Evolutionary conservation across 2,113 vertebrate genomes (phyloP).

Genomic region (Corythornis vintsioides): DNA sequence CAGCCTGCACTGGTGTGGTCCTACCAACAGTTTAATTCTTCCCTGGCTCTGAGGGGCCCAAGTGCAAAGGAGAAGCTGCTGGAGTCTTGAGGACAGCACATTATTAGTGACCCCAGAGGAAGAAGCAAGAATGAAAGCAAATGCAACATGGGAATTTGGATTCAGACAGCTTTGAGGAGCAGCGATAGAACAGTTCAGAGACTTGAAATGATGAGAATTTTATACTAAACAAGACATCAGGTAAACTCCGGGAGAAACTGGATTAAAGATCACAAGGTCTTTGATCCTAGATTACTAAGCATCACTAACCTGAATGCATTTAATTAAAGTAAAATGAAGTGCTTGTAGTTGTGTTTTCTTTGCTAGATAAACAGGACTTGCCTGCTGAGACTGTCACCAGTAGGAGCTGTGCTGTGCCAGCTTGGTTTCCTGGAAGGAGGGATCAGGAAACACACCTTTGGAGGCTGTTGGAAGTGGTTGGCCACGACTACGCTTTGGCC

Average conservation of each 20-base stretch:
- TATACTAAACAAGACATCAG: conserved; percentile 5
- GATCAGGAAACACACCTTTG: background rate
- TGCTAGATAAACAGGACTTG: conserved; percentile 67
- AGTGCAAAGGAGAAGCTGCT: background rate
- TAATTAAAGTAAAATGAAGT: conserved; percentile 61
- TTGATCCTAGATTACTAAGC: conserved; percentile 70
- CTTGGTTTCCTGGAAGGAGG: conserved; percentile 18
- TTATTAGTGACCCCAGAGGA: background rate
- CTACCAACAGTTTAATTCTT: background rate
- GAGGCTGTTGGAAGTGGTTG: background rate
- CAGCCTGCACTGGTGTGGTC: background rate
- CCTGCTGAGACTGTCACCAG: conserved; percentile 38
- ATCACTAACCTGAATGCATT: conserved; percentile 21
- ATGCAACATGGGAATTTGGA: background rate
- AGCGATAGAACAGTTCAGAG: background rate
- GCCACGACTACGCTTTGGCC: background rate
- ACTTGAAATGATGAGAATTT: background rate
- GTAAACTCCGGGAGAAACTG: conserved; percentile 44
- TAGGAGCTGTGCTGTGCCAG: conserved; percentile 2
- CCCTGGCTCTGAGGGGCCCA: background rate
- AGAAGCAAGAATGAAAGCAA: background rate
- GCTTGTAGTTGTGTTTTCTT: conserved; percentile 58
- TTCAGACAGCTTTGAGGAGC: background rate
- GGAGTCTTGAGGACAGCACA: background rate
- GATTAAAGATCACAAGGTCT: conserved; percentile 64